phyloP scores from a whole-genome alignment of 2,113 vertebrate species.

The Microcebus tavaratra region DNA sequence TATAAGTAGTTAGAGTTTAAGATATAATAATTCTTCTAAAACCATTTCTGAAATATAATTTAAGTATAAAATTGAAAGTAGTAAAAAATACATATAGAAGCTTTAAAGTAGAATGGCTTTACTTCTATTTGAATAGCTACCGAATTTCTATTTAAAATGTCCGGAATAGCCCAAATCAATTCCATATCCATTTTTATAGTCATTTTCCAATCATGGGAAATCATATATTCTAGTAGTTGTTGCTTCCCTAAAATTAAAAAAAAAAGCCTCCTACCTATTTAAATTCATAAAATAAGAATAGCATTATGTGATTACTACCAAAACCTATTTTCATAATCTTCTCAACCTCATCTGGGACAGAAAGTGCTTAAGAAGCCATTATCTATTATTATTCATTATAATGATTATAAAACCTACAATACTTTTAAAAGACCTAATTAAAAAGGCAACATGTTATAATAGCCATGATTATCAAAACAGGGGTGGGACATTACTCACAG shows the following conservation, averaged over 20 bases:
- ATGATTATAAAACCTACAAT: constrained; percentile 4
- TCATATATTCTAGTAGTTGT: background rate
- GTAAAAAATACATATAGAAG: background rate
- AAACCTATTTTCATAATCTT: constrained; percentile 37
- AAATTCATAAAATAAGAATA: constrained; percentile 20
- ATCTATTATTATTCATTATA: constrained; percentile 21
- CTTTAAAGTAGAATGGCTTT: background rate
- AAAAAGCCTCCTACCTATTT: background rate
- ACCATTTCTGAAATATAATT: constrained; percentile 4
- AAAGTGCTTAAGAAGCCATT: background rate
- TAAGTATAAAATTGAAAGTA: background rate
- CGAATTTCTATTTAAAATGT: constrained; percentile 38
- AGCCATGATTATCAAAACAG: background rate
- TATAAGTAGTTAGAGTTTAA: background rate
- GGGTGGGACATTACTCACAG: background rate
- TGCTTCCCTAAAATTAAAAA: constrained; percentile 24
- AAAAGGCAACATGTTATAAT: background rate
- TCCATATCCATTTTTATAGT: background rate
- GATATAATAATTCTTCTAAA: background rate
- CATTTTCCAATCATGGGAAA: constrained; percentile 26
- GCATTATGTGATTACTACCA: background rate
- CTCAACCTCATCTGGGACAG: constrained; percentile 5
- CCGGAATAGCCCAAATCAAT: background rate
- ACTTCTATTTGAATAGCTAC: background rate
- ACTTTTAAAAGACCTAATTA: constrained; percentile 31